Percentiles rank a stretch among this genome's conserved stretches.
phyloP scores from a whole-genome alignment of 2,888 invertebrate genomes.

The Drosophila yooni region DNA sequence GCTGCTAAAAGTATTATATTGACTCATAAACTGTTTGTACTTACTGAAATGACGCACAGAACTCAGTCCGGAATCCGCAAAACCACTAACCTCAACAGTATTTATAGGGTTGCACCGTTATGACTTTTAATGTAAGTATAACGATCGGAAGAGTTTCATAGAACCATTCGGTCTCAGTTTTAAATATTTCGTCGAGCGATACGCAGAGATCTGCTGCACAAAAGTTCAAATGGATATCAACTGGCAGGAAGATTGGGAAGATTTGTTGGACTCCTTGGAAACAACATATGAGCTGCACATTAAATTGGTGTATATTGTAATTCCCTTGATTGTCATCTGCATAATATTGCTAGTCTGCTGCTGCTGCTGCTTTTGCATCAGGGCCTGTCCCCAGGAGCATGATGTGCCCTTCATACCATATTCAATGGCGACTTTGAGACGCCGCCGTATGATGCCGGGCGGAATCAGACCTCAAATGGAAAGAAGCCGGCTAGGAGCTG shows the following conservation, averaged over 20 bases:
- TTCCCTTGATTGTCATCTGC: not conserved
- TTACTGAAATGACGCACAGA: not conserved
- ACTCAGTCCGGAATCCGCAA: not conserved
- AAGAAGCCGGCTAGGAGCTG: fast-evolving
- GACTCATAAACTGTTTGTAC: not conserved
- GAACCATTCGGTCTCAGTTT: not conserved
- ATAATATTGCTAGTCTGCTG: not conserved
- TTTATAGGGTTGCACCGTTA: not conserved
- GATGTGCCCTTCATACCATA: constrained; percentile 18
- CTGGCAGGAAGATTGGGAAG: not conserved
- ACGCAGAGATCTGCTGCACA: not conserved
- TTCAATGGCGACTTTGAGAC: not conserved
- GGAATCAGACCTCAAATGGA: not conserved
- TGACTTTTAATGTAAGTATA: not conserved
- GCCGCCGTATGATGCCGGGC: not conserved
- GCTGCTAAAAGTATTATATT: not conserved
- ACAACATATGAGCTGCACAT: not conserved
- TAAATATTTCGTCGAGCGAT: not conserved
- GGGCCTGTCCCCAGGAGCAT: not conserved
- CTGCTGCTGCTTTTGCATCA: constrained; percentile 19
- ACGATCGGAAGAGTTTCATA: not conserved
- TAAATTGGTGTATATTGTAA: constrained; percentile 24
- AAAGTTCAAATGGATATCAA: not conserved
- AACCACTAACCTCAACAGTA: not conserved
- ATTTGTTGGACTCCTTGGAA: not conserved